phyloP scores from a whole-genome alignment of 2,888 invertebrate genomes.

The Heliconius sara region DNA sequence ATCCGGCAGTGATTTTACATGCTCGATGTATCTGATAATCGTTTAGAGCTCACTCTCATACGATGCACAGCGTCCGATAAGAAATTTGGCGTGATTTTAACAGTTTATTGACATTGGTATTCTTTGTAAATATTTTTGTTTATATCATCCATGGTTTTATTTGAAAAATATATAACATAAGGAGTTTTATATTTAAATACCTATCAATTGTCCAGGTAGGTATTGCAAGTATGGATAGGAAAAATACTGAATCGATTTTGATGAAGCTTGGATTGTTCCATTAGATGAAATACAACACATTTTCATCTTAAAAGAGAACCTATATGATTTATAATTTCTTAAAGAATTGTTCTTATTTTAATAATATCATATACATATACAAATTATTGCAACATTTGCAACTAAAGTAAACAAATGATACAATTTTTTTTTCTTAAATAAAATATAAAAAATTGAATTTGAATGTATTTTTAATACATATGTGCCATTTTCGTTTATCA shows the following conservation, averaged over 20 bases:
- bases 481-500: no score
- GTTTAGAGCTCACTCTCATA: conserved; percentile 30
- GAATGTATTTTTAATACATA: no score
- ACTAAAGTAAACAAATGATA: no score
- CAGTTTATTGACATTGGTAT: background rate
- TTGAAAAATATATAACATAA: background rate
- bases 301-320: background rate
- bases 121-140: conserved; percentile 1
- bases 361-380: no score
- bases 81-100: conserved; percentile 17
- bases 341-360: no score
- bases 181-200: background rate
- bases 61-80: conserved; percentile 32
- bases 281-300: background rate
- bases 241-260: background rate
- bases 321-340: background rate
- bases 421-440: no score
- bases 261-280: background rate
- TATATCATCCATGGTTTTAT: background rate
- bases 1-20: conserved; percentile 32
- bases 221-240: no score
- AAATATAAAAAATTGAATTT: no score
- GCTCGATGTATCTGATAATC: conserved; percentile 36
- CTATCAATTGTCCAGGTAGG: no score
- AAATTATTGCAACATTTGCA: no score